Evolutionary conservation across 2,113 vertebrate species (phyloP).

Genomic region (Lamprotornis superbus): DNA sequence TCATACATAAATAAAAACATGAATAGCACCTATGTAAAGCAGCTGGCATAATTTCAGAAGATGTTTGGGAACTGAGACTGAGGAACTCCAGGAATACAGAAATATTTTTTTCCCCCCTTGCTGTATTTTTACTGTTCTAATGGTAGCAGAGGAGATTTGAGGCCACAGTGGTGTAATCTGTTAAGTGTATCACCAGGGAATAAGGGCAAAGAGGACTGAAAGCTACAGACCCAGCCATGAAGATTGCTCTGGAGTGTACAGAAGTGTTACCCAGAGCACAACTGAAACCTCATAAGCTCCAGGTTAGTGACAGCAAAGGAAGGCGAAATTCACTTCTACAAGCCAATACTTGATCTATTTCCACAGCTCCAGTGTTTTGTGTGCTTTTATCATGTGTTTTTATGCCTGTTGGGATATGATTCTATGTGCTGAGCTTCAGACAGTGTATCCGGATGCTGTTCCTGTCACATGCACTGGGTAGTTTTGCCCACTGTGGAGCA

Average conservation of each 20-base stretch:
- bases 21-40: conserved; percentile 45
- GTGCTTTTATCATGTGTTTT: background rate
- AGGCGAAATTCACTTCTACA: background rate
- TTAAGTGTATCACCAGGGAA: background rate
- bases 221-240: background rate
- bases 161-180: background rate
- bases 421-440: background rate
- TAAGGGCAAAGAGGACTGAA: background rate
- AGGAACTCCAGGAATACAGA: background rate
- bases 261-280: background rate
- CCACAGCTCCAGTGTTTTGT: background rate
- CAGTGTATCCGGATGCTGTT: background rate
- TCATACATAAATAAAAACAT: conserved; percentile 43
- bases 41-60: conserved; percentile 47
- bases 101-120: background rate
- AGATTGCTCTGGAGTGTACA: background rate
- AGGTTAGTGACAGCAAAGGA: background rate
- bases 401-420: background rate
- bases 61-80: background rate
- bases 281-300: background rate
- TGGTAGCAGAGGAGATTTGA: background rate
- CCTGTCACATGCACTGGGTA: background rate
- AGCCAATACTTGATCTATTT: background rate
- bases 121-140: background rate
- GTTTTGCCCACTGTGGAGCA: background rate